phyloP scores from a whole-genome alignment of 1,140 invertebrate genomes.

The Drosophila nannoptera region DNA sequence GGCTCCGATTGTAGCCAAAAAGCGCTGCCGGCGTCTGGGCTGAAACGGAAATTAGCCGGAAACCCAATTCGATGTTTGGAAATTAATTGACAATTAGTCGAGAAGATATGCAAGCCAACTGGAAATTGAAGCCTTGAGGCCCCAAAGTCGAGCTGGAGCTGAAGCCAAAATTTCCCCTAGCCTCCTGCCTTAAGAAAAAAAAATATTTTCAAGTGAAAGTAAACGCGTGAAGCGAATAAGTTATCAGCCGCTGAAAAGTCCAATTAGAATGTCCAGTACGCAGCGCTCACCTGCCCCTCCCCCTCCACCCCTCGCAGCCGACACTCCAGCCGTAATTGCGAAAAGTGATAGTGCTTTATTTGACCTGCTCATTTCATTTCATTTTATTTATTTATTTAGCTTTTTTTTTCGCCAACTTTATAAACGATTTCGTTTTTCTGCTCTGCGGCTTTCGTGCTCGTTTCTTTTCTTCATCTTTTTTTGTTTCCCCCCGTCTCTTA shows the following conservation, averaged over 20 bases:
- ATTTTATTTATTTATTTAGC: constrained; percentile 36
- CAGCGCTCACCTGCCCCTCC: constrained; percentile 4
- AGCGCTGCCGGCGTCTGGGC: not conserved
- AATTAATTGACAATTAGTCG: constrained; percentile 3
- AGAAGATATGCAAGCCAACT: not conserved
- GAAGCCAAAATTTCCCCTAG: constrained; percentile 6
- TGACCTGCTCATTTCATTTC: constrained; percentile 41
- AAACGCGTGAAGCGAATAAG: constrained; percentile 56
- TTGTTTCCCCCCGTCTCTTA: constrained; percentile 29
- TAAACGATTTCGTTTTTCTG: constrained; percentile 64
- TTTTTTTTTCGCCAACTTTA: constrained; percentile 31
- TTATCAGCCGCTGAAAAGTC: constrained; percentile 38
- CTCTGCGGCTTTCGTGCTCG: constrained; percentile 15
- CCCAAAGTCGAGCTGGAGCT: not conserved
- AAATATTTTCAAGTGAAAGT: constrained; percentile 57
- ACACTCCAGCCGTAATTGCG: constrained; percentile 65
- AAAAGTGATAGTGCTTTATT: constrained; percentile 71
- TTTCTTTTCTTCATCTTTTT: constrained; percentile 1
- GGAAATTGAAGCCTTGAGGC: not conserved
- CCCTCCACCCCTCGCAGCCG: constrained; percentile 22
- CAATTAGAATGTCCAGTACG: constrained; percentile 65
- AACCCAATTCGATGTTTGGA: constrained; percentile 8
- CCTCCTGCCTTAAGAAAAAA: not conserved
- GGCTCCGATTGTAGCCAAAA: constrained; percentile 35
- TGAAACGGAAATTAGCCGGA: constrained; percentile 1